A percentile compares a stretch with the other conserved stretches of the same genome.
Evolutionary conservation across 2,888 invertebrate genomes (phyloP).

Genomic region (Amphipoea lucens): DNA sequence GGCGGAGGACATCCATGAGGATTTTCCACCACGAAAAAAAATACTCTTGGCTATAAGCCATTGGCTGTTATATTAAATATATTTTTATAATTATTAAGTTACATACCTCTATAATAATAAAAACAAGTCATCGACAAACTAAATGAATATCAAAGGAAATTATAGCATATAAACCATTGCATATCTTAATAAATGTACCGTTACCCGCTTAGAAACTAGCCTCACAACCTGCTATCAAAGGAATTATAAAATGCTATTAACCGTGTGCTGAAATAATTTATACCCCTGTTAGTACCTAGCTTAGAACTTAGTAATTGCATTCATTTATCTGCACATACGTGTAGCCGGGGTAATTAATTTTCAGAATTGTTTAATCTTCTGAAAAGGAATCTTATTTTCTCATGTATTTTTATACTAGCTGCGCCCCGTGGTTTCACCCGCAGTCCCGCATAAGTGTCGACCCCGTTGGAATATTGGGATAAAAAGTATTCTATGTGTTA

Average conservation of each 20-base stretch:
- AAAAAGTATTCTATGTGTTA: no score
- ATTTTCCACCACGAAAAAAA: background rate
- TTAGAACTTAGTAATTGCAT: conserved; percentile 49
- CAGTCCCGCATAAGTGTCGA: no score
- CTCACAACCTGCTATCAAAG: conserved; percentile 29
- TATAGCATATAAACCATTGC: conserved; percentile 26
- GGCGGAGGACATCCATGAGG: background rate
- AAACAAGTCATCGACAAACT: conserved; percentile 14
- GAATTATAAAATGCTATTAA: conserved; percentile 56
- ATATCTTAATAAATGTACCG: conserved; percentile 45
- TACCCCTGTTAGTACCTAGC: conserved; percentile 26
- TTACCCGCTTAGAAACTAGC: conserved; percentile 44
- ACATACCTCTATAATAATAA: background rate
- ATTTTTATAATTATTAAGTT: background rate
- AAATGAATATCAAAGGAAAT: conserved; percentile 36
- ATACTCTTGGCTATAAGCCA: background rate
- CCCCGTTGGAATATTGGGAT: no score
- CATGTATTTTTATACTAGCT: background rate
- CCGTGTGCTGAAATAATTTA: conserved; percentile 41
- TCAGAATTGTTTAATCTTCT: background rate
- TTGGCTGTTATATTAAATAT: background rate
- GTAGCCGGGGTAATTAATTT: conserved; percentile 5
- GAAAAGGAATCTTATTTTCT: background rate
- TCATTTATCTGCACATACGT: conserved; percentile 19
- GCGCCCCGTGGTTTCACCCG: no score